Conservation (phyloP, 2,888 invertebrate genomes). For the Drosophila testacea region DNA sequence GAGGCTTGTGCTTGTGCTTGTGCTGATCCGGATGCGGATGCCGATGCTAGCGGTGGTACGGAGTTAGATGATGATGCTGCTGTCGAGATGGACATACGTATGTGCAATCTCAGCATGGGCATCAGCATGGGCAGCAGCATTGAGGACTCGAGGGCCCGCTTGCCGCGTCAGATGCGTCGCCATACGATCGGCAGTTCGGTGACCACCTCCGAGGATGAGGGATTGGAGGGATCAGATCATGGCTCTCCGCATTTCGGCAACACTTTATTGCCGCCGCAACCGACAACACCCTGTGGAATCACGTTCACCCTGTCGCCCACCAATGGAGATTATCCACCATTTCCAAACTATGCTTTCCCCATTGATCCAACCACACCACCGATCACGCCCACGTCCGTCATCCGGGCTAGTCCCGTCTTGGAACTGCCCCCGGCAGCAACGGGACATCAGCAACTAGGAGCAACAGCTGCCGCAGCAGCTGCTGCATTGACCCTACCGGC, state of each 20-base stretch:
- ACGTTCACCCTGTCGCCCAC: conserved; percentile 88
- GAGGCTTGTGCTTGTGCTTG: conserved; percentile 1
- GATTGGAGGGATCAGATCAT: conserved; percentile 85
- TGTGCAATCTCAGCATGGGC: conserved; percentile 72
- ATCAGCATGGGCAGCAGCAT: conserved; percentile 78
- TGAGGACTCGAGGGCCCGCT: conserved; percentile 75
- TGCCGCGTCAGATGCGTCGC: conserved; percentile 81
- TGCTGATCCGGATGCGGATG: conserved; percentile 62
- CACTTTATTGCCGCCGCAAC: conserved; percentile 85
- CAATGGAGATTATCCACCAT: conserved; percentile 84
- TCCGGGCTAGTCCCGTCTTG: conserved; percentile 81
- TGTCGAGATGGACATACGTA: conserved; percentile 69
- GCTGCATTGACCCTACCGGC: conserved; percentile 68
- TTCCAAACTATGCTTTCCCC: conserved; percentile 75
- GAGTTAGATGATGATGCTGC: conserved; percentile 81
- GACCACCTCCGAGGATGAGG: conserved; percentile 85
- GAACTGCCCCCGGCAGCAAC: conserved; percentile 66
- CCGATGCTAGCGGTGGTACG: conserved; percentile 37
- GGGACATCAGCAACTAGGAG: conserved; percentile 30
- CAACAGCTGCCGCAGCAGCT: conserved; percentile 34
- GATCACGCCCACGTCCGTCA: conserved; percentile 32
- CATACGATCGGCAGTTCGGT: conserved; percentile 83
- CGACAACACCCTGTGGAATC: conserved; percentile 87
- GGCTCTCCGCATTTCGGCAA: conserved; percentile 85
- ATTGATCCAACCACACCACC: conserved; percentile 84